Base-by-base conservation (phyloP, 1,140 invertebrate genomes). In the Physella acuta region DNA sequence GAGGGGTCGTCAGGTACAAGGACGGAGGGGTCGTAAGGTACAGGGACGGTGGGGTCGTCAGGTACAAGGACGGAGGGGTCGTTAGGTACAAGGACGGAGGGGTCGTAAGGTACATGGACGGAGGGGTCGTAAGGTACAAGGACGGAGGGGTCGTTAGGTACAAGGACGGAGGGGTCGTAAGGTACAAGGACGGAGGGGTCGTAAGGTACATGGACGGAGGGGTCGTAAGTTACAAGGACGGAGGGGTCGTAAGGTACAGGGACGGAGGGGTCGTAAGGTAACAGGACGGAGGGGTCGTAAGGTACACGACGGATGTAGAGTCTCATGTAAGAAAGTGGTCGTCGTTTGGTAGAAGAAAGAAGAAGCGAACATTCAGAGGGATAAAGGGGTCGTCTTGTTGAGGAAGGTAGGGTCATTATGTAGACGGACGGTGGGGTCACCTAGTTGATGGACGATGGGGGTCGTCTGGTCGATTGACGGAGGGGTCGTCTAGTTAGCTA, bases 181-280 rank as follows among this genome's bases (percentile, higher is more conserved):
- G 52, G 31, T 33, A 68, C 11, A 37, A 28, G 33, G 24, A 33
- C 17, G 53, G 49, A 66, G 39, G 49, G 63, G 53, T 31, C 33
- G 4, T 53, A 30, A 53, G 49, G 34, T 28, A 51, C 37, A 65
- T 39, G 51, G 24, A 51, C 5, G 51, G 49, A 65, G 4, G 28
- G 62, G 51, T 33, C n/a, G 56, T 62, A 20, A 36, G 55, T 8
- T 53, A 55, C 30, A 58, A 20, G 58, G 65, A 58, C 16, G 58
- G 55, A 56, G 20, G 37, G 65, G 34, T 33, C 37, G 52, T 34
- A 26, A 55, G 65, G 28, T 34, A 56, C 34, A 58, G n/a, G 37
- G 30, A 58, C 26, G 39, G 55, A 58, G 28, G 36, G 33, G 17
- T 37, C n/a, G 52, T 37, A 31, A 36, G 31, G 30, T 14, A 33